These are phyloP conservation scores for Caenorhabditis afra DNA, from an alignment of 2,888 invertebrate species.

Conservation along the genomic window DNA sequence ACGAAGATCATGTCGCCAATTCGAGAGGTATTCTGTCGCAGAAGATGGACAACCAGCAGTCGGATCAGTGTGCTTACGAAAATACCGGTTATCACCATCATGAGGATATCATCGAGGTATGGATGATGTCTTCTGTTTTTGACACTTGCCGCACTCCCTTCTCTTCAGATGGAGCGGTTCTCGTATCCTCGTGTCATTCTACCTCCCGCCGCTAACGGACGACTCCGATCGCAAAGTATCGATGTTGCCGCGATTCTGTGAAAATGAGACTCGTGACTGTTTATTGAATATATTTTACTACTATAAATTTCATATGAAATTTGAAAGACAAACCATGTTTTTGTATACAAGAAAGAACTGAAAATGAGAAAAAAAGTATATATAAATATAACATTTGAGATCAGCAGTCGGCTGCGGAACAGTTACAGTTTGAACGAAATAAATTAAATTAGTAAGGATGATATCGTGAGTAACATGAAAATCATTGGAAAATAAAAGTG, in stretches of 20 bases:
- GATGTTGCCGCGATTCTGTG: conserved; percentile 51
- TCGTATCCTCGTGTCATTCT: conserved; percentile 43
- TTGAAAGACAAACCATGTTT: neutral
- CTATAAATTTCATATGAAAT: neutral
- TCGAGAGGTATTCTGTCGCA: conserved; percentile 43
- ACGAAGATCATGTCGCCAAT: conserved; percentile 58
- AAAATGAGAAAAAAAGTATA: too few relatives aligned
- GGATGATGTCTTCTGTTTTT: conserved; percentile 9
- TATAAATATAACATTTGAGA: conserved; percentile 28
- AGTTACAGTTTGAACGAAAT: neutral
- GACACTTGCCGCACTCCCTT: conserved; percentile 21
- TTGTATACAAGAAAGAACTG: neutral
- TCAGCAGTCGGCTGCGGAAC: conserved; percentile 46
- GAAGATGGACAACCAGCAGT: conserved; percentile 51
- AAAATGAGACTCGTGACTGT: neutral
- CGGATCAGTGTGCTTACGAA: conserved; percentile 65
- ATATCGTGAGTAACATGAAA: neutral
- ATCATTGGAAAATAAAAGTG: neutral
- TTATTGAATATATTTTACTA: neutral
- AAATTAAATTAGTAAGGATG: conserved; percentile 15
- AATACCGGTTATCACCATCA: conserved; percentile 47
- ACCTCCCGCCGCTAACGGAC: conserved; percentile 47
- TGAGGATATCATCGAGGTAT: conserved; percentile 58
- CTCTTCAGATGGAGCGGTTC: conserved; percentile 45
- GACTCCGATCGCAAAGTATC: conserved; percentile 63